Percentiles rank a stretch among this genome's conserved stretches.
phyloP scores from a whole-genome alignment of 2,113 vertebrate species.

The Scytalopus superciliaris region DNA sequence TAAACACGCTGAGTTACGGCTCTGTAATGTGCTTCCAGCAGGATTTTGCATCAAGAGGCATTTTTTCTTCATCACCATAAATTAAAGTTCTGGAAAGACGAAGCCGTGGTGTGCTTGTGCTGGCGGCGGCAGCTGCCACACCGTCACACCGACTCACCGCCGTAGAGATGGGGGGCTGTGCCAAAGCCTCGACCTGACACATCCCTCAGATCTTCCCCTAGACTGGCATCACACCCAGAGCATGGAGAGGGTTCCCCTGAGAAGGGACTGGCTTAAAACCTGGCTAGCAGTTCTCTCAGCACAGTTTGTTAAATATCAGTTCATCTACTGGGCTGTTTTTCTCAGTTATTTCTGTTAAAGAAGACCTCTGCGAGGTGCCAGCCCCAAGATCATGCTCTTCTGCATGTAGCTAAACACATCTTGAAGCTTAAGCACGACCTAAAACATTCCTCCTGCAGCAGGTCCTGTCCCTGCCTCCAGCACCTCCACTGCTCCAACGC shows the following conservation, averaged over 20 bases:
- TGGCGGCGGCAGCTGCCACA: accelerated
- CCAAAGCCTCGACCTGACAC: background rate
- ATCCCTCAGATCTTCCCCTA: background rate
- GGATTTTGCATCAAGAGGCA: background rate
- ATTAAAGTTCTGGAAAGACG: background rate
- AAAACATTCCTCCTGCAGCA: background rate
- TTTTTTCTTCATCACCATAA: background rate
- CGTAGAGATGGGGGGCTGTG: background rate
- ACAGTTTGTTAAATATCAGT: background rate
- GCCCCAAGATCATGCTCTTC: background rate
- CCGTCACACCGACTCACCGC: accelerated
- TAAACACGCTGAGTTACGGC: background rate
- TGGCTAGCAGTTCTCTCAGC: background rate
- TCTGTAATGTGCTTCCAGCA: background rate
- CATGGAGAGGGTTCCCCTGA: background rate
- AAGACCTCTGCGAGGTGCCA: background rate
- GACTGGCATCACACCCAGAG: accelerated
- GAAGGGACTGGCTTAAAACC: background rate
- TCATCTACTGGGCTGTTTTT: background rate
- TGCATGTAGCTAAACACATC: background rate
- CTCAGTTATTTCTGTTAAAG: background rate
- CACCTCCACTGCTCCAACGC: accelerated
- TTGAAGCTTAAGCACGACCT: accelerated
- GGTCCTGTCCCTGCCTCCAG: background rate
- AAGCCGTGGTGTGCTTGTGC: background rate